Conservation (phyloP, 2,888 invertebrate genomes). For the Diadegma fenestrale region DNA sequence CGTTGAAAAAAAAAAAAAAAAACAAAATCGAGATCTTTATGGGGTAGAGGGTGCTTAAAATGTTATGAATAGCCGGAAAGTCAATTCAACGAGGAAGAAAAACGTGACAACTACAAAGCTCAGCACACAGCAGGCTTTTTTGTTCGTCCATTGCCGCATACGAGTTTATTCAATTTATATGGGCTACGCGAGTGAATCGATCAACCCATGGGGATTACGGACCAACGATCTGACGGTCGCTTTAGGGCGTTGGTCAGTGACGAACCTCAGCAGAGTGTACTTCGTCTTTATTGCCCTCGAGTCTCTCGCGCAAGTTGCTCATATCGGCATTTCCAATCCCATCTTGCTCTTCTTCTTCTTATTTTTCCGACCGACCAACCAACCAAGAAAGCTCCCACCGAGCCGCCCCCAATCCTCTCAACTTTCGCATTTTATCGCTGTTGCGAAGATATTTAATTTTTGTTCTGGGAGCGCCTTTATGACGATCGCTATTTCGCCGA, state of each 20-base stretch:
- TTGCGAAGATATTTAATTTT: constrained; percentile 81
- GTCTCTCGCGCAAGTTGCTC: constrained; percentile 57
- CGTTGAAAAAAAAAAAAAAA: neutral
- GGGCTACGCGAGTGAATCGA: constrained; percentile 47
- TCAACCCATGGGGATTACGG: constrained; percentile 42
- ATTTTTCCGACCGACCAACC: neutral
- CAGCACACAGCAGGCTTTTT: constrained; percentile 18
- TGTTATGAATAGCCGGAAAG: constrained; percentile 11
- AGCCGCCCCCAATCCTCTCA: constrained; percentile 71
- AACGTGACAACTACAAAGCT: neutral
- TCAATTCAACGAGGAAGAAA: neutral
- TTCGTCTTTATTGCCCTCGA: constrained; percentile 75
- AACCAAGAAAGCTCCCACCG: constrained; percentile 48
- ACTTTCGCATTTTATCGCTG: constrained; percentile 79
- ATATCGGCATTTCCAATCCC: constrained; percentile 59
- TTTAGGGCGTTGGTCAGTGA: constrained; percentile 61
- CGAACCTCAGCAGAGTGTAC: constrained; percentile 69
- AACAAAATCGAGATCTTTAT: neutral
- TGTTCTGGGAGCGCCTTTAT: constrained; percentile 77
- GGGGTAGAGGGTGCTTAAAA: neutral
- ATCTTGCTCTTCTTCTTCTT: constrained; percentile 12
- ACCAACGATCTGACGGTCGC: constrained; percentile 52
- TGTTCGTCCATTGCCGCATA: constrained; percentile 60
- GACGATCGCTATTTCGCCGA: constrained; percentile 72
- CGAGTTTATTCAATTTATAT: constrained; percentile 53